Base-by-base conservation (phyloP, 2,797 vertebrate species). In the Denticeps clupeoides region DNA sequence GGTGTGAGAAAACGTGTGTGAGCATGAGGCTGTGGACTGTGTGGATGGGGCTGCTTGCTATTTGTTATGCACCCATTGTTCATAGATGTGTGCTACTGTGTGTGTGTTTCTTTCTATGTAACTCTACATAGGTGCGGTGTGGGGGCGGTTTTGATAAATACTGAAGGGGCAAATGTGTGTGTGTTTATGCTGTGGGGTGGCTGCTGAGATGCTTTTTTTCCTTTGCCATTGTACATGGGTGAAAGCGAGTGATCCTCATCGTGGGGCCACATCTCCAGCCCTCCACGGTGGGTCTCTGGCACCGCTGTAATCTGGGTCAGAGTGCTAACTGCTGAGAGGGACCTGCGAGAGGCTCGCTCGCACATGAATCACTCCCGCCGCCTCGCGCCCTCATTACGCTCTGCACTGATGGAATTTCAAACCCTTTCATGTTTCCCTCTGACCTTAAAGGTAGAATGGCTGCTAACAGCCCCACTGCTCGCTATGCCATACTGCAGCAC, bases 231-330 rank as follows among this genome's bases (percentile, higher is more conserved):
- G 55, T 62, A 51, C 62, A 63, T 66, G 64, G 48, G 59, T 58
- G 56, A 59, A 72, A 69, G 60, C 22, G 38, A 56, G 32, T 53
- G 46, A 61, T 29, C 53, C 4, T 41, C 56, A 66, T 71, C 42
- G 0, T 46, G 41, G 61, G 55, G 26, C 51, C 74, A 56, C 60
- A 59, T 66, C 45, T 62, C 63, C 50, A 51, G 45, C 51, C 38
- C 59, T 74, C 60, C 65, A 65, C 41, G 60, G 67, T 60, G 71
- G 49, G 62, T 62, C 55, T 47, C 62, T 64, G 60, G 63, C 64
- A 47, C 57, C 60, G 58, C 29, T 53, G 62, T 82, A 77, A 82
- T 83, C 74, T 80, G 73, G 82, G 79, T 78, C 81, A 80, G 61
- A 78, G 75, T 68, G 67, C 63, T 75, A 81, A 82, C 67, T 62